phyloP scores from a whole-genome alignment of 2,888 invertebrate species.

The Leucophora obtusa region DNA sequence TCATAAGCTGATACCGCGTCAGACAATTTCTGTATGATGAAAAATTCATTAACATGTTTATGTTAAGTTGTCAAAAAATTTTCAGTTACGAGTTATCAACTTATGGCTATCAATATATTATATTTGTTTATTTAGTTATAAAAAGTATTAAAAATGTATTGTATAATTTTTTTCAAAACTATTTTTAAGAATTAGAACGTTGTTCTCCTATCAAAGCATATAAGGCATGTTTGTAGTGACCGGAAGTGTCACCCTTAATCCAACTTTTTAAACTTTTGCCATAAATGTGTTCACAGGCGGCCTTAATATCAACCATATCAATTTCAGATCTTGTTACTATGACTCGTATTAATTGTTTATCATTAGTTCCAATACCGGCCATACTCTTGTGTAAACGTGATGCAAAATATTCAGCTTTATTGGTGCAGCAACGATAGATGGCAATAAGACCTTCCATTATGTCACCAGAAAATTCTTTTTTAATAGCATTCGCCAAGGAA shows the following conservation, averaged over 20 bases:
- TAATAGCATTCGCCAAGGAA: slow-evolving; percentile 87
- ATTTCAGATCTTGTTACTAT: slow-evolving; percentile 90
- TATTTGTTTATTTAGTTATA: neutral
- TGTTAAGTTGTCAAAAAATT: too few relatives aligned
- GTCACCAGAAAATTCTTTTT: slow-evolving; percentile 91
- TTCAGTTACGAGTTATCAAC: too few relatives aligned
- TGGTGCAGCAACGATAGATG: slow-evolving; percentile 88
- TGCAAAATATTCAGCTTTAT: slow-evolving; percentile 91
- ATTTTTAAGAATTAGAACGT: slow-evolving; percentile 73
- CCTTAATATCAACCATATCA: slow-evolving; percentile 91
- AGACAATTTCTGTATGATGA: neutral
- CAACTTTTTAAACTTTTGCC: slow-evolving; percentile 88
- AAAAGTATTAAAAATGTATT: neutral
- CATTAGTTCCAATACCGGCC: slow-evolving; percentile 94
- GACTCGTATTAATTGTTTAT: slow-evolving; percentile 89
- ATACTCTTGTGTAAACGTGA: slow-evolving; percentile 91
- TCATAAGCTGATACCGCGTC: too few relatives aligned
- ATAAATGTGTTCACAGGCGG: slow-evolving; percentile 86
- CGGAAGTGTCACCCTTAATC: slow-evolving; percentile 91
- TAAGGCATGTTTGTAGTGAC: slow-evolving; percentile 91
- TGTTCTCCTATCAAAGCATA: slow-evolving; percentile 83
- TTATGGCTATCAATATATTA: neutral
- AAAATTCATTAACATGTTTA: too few relatives aligned
- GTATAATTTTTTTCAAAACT: too few relatives aligned
- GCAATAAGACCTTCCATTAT: slow-evolving; percentile 88